Evolutionary conservation across 2,113 vertebrate species (phyloP).

Genomic region (Eretmochelys imbricata): DNA sequence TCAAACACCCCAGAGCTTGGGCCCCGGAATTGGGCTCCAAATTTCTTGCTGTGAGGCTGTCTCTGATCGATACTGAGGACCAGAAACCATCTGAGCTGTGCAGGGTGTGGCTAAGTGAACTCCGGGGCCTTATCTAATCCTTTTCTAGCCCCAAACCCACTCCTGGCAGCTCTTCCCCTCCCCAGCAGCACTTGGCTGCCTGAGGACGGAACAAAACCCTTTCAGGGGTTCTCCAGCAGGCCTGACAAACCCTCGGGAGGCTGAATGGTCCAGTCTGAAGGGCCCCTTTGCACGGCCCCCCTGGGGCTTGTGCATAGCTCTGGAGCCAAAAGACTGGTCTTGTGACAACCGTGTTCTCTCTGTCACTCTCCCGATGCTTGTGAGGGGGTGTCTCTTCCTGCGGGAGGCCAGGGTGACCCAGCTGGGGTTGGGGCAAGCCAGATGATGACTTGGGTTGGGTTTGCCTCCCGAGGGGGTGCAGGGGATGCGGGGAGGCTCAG

Average conservation of each 20-base stretch:
- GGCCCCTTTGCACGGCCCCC: background rate
- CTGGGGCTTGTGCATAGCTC: background rate
- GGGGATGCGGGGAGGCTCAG: too few species aligned
- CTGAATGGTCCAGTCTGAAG: background rate
- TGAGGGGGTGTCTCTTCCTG: background rate
- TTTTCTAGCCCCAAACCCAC: background rate
- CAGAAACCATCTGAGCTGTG: background rate
- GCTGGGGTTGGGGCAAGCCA: background rate
- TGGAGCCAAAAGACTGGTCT: background rate
- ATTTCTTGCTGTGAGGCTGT: fast-evolving
- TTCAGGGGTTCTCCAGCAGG: background rate
- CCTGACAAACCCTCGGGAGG: background rate
- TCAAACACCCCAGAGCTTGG: background rate
- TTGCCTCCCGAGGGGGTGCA: background rate
- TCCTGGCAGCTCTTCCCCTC: background rate
- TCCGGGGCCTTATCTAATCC: background rate
- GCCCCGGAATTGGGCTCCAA: background rate
- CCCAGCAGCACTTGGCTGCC: background rate
- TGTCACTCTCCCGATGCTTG: too few species aligned
- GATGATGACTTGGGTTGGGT: background rate
- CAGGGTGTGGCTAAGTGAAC: background rate
- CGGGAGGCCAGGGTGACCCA: background rate
- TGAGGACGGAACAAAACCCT: too few species aligned
- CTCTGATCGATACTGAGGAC: background rate
- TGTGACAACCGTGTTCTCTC: background rate